Base-by-base conservation (phyloP, 2,797 vertebrate genomes). In the Takifugu rubripes region DNA sequence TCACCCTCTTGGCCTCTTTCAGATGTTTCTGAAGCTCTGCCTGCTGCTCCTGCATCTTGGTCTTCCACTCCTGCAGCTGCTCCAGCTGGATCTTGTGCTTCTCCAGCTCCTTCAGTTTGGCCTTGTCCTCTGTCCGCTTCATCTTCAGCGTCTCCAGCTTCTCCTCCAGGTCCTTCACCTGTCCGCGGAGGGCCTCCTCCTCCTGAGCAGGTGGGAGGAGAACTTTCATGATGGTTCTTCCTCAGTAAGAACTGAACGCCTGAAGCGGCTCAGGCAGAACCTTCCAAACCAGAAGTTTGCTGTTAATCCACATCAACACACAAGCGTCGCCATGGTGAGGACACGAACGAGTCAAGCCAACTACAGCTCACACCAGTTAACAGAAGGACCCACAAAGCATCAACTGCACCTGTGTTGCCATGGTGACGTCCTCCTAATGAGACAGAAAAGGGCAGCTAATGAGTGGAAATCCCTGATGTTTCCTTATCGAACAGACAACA, bases 51-150 rank as follows among this genome's bases (percentile, higher is more conserved):
- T 98, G 95, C 94, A 99, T 99, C 73, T 98, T 98, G 86, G 74
- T 93, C 88, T 94, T 98, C 97, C 97, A 99, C 78, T 99, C 97
- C 74, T 98, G 96, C 70, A 99, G 93, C 88, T 99, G 96, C 84
- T 99, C 96, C 90, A 99, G 90, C 84, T 99, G 97, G 79, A 98
- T 98, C 89, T 95, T 96, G 81, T 95, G 93, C 61, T 99, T 99
- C 90, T 99, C 97, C 64, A 98, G 91, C 87, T 99, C 97, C 79
- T 99, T 99, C 14, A 98, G 90, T 75, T 98, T 99, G 0, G 88
- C 90, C 77, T 98, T 98, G 88, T 99, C 97, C 75, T 99, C 97
- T 0, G 87, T 92, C 5, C 97, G 84, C 76, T 98, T 98, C 82
- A 98, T 92, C 71, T 93, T 93, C 77, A 99, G 85, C 0, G 96